These are phyloP conservation scores for Apotomis turbidana DNA, from an alignment of 2,888 invertebrate species.

Conservation along the genomic window DNA sequence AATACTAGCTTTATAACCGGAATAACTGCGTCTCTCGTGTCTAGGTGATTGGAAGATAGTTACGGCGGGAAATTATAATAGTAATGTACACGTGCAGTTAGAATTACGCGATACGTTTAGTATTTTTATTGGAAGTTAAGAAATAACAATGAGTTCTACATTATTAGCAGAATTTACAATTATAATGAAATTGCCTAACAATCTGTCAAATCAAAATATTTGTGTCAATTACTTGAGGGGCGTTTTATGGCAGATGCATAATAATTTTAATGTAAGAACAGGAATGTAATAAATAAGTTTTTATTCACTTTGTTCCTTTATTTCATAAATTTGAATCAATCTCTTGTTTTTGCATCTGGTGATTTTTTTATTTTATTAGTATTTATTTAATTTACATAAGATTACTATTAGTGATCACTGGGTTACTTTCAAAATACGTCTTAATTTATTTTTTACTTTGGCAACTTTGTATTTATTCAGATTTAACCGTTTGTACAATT, in stretches of 20 bases:
- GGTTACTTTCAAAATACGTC: no score
- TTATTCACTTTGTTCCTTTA: no score
- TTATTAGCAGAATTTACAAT: conserved; percentile 43
- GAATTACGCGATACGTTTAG: conserved; percentile 35
- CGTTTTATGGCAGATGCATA: not conserved
- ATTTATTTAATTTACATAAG: no score
- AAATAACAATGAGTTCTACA: conserved; percentile 35
- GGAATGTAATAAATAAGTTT: no score
- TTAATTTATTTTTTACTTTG: no score
- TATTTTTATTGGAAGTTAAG: conserved; percentile 27
- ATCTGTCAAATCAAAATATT: conserved; percentile 42
- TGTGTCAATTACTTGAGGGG: conserved; percentile 13
- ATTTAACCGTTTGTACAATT: no score
- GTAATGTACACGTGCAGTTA: not conserved
- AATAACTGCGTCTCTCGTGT: conserved; percentile 10
- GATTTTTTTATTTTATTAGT: no score
- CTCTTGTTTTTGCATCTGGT: no score
- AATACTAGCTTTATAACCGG: conserved; percentile 24
- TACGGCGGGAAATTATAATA: not conserved
- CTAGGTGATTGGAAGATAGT: conserved; percentile 4
- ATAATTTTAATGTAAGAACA: no score
- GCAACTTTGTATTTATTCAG: no score
- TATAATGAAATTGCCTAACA: conserved; percentile 36
- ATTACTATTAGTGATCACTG: no score
- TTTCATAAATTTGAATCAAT: no score